Evolutionary conservation across 1,140 invertebrate species (phyloP).

Genomic region (Drosophila ohnishii): DNA sequence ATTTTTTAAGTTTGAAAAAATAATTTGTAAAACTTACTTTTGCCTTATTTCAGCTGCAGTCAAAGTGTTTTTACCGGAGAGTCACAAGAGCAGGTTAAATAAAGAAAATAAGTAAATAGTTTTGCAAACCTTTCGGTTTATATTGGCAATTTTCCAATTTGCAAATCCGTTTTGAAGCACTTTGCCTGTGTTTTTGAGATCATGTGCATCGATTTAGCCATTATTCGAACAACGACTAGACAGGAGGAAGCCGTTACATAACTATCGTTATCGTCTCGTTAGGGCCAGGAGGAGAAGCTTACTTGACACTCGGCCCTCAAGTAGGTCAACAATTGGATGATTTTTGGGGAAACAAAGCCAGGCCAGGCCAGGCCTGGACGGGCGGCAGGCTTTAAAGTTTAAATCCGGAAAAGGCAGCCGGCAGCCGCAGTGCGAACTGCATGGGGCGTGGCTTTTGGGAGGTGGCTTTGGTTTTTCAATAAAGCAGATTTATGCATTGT

Average conservation of each 20-base stretch:
- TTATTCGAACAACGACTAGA: slow-evolving; percentile 58
- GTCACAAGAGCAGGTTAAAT: slow-evolving; percentile 16
- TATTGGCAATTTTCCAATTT: slow-evolving; percentile 19
- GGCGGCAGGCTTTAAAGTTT: slow-evolving; percentile 30
- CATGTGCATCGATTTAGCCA: slow-evolving; percentile 57
- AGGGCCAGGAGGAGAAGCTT: slow-evolving; percentile 14
- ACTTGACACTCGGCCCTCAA: slow-evolving; percentile 48
- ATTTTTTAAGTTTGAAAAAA: background rate
- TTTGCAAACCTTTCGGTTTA: slow-evolving; percentile 3
- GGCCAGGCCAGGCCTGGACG: background rate
- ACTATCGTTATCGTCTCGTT: slow-evolving; percentile 31
- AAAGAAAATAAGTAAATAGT: slow-evolving; percentile 19
- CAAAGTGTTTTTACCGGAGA: slow-evolving; percentile 30
- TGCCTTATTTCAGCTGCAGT: background rate
- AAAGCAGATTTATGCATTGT: slow-evolving; percentile 50
- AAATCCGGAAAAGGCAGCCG: slow-evolving; percentile 16
- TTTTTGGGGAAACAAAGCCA: slow-evolving; percentile 23
- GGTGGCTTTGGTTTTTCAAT: slow-evolving; percentile 49
- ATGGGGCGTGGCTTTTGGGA: background rate
- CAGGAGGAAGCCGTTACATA: slow-evolving; percentile 24
- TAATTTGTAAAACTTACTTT: background rate
- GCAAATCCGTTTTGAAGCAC: slow-evolving; percentile 14
- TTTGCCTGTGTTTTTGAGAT: slow-evolving; percentile 26
- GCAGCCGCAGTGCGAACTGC: slow-evolving; percentile 8
- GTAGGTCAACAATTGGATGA: slow-evolving; percentile 58